These are phyloP conservation scores for Corella eumyota DNA, from an alignment of 23 tunicate genomes.

Conservation along the genomic window DNA sequence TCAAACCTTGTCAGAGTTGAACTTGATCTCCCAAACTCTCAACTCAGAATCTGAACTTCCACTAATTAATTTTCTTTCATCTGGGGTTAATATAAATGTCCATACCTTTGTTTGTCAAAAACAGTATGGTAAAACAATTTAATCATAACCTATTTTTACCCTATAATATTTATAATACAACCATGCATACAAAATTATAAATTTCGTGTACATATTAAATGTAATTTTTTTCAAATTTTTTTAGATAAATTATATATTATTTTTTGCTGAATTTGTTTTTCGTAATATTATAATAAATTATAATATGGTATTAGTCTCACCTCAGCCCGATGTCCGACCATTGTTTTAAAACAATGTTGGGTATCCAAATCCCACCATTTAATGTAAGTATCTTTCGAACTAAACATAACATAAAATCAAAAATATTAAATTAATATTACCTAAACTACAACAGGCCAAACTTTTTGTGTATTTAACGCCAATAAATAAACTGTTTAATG, in stretches of 20 bases:
- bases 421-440: too few species aligned
- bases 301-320: too few species aligned
- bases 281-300: too few species aligned
- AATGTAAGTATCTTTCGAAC: slow-evolving; percentile 83
- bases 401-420: slow-evolving; percentile 7
- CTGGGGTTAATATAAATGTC: slow-evolving; percentile 50
- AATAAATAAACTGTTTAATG: too few species aligned
- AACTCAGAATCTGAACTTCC: slow-evolving; percentile 82
- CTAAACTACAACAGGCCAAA: too few species aligned
- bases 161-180: background rate
- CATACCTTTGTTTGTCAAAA: slow-evolving; percentile 33
- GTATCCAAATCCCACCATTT: slow-evolving; percentile 98
- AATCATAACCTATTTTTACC: background rate
- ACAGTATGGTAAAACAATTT: background rate
- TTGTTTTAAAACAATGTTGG: slow-evolving; percentile 90
- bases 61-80: slow-evolving; percentile 47
- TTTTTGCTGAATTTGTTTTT: too few species aligned
- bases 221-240: too few species aligned
- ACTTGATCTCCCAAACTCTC: slow-evolving; percentile 58
- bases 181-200: too few species aligned
- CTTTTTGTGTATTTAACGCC: too few species aligned
- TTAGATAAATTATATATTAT: too few species aligned
- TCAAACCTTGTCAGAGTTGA: slow-evolving; percentile 16
- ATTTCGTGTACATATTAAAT: too few species aligned
- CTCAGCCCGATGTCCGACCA: slow-evolving; percentile 81